Conservation (phyloP, 2,888 invertebrate genomes). For the Eudasyphora cyanicolor region DNA sequence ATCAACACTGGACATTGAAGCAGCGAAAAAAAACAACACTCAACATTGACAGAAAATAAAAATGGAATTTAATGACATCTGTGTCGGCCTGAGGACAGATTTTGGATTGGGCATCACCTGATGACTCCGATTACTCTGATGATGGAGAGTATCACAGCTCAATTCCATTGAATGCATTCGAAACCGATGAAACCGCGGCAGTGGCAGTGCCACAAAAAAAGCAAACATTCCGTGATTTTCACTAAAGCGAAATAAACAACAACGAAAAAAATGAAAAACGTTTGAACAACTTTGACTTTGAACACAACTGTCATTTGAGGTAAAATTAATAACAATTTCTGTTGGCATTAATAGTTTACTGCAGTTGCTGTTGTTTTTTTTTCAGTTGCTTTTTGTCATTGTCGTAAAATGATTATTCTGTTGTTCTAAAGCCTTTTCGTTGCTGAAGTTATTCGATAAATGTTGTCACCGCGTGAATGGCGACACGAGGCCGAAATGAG, state of each 20-base stretch:
- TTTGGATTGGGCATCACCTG: not conserved
- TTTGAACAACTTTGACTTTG: slow-evolving; percentile 53
- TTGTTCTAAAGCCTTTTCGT: not conserved
- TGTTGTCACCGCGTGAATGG: slow-evolving; percentile 17
- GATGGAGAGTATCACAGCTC: slow-evolving; percentile 3
- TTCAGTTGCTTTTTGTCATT: slow-evolving; percentile 9
- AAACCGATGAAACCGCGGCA: slow-evolving; percentile 36
- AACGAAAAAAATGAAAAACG: slow-evolving; percentile 20
- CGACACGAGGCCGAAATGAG: no score
- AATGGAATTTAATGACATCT: slow-evolving; percentile 50
- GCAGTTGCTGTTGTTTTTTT: slow-evolving; percentile 6
- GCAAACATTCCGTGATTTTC: slow-evolving; percentile 56
- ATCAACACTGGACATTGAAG: not conserved
- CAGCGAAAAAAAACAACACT: not conserved
- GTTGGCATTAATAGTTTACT: slow-evolving; percentile 27
- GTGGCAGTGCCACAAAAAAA: slow-evolving; percentile 8
- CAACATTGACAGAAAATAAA: not conserved
- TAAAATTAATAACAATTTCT: slow-evolving; percentile 50
- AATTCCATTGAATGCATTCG: slow-evolving; percentile 19
- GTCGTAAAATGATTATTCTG: slow-evolving; percentile 54
- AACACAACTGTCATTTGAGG: slow-evolving; percentile 60
- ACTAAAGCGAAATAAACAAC: slow-evolving; percentile 44
- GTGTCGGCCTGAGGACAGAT: not conserved
- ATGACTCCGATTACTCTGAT: not conserved
- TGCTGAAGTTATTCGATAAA: slow-evolving; percentile 18